phyloP scores from a whole-genome alignment of 37 sponge, comb jelly and placozoan species.

The Bolinopsis microptera region DNA sequence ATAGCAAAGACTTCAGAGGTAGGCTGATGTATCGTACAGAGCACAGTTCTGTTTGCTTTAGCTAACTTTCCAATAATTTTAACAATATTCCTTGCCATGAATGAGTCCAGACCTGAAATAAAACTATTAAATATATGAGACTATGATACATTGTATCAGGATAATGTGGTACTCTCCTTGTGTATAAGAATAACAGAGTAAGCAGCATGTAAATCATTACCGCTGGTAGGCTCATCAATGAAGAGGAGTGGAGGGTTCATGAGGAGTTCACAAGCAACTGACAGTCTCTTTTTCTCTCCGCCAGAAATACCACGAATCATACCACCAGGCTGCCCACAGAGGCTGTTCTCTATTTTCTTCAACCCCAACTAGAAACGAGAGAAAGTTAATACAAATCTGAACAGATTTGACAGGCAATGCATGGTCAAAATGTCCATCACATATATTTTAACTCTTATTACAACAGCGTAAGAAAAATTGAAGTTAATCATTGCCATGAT shows the following conservation, averaged over 20 bases:
- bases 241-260: constrained; percentile 69
- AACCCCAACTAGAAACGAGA: constrained; percentile 68
- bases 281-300: constrained; percentile 70
- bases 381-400: neutral
- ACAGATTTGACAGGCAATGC: too few species aligned
- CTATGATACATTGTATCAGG: too few species aligned
- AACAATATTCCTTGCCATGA: constrained; percentile 69
- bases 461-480: too few species aligned
- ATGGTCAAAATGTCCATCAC: too few species aligned
- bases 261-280: constrained; percentile 68
- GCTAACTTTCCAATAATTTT: constrained; percentile 66
- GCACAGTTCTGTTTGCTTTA: constrained; percentile 57
- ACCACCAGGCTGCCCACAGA: constrained; percentile 65
- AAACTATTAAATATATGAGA: neutral
- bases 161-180: neutral
- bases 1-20: constrained; percentile 69
- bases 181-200: neutral
- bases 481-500: too few species aligned
- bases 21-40: constrained; percentile 74
- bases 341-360: constrained; percentile 66
- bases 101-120: constrained; percentile 69
- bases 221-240: constrained; percentile 71
- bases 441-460: too few species aligned
- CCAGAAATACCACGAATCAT: constrained; percentile 69
- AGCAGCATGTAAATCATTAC: neutral